Base-by-base conservation (phyloP, 2,113 vertebrate genomes). In the Noctilio leporinus region DNA sequence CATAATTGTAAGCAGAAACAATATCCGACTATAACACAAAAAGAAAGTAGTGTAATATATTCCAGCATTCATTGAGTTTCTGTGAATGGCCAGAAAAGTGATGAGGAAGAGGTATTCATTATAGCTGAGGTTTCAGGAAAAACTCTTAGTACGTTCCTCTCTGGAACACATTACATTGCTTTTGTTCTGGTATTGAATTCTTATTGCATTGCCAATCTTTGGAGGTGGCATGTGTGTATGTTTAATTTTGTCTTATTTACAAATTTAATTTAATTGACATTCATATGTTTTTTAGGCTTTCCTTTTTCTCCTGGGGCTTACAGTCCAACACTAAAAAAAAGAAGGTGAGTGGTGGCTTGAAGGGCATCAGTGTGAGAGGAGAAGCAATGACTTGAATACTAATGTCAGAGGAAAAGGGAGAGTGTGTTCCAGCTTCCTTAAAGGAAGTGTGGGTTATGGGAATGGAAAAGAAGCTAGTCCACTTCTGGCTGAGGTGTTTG, bases 1-100 rank as follows among this genome's bases (percentile, higher is more conserved):
- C 49, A 40, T 75, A 91, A 95, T 22, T 72, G 33, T 81, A 94
- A 85, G 87, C 76, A 96, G 89, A 96, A 95, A 88, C 33, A 78
- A 62, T 1, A 1, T 90, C 78, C 86, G 87, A 93, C 72, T 43
- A 3, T 69, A 47, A 77, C 3, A 55, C 28, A 43, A 55, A 80
- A 84, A 70, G 59, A 81, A 72, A 62, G 55, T 40, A 33, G 35
- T 26, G 1, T 47, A 33, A 59, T 43, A 4, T 35, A 83, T 35
- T 45, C 45, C 43, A 73, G 30, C 30, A 65, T 70, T 30, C 40
- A n/a, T 24, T 70, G 40, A 51, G 28, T 72, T 77, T 59, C 53
- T 55, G 9, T 55, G 72, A 78, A 78, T 28, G 16, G 38, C 69
- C 75, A 83, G 87, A 73, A 62, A 84, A 43, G 43, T 28, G 90